Evolutionary conservation across 2,113 vertebrate genomes (phyloP), one percentile per base, ranked within the genome.

Genomic region (Crocuta crocuta): DNA sequence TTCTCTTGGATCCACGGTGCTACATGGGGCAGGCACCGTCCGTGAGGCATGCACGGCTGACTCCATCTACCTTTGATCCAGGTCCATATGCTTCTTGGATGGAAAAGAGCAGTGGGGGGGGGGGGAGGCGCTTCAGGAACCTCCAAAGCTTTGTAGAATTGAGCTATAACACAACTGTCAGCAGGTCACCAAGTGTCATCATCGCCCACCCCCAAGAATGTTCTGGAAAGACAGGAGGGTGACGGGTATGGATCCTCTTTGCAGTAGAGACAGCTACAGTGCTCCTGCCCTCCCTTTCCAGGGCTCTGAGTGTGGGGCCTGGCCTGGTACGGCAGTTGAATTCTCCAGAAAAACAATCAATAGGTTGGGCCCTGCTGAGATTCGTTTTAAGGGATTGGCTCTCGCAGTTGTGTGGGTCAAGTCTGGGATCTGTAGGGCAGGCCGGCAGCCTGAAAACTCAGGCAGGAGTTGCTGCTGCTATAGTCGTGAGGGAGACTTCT

Each of bases 281-380:
- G 11, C 10, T 35, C 13, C 10, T 33, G 15, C 10, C 66, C 0
- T 0, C 17, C 19, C 21, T 9, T 28, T 4, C 70, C 43, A 4
- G 55, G 33, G 10, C 39, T 28, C 33, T 16, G 39, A 1, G 35
- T 0, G 39, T 11, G 63, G 28, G 9, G 5, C 73, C 33, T 8
- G 31, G 35, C 13, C 48, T 16, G 31, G 16, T 11, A 4, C 12
- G 19, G 21, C 24, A 0, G 12, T 13, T 0, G 7, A 2, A 19
- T 24, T 68, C 43, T 65, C 10, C 28, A 33, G 61, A 43, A 61
- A 81, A 48, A 35, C 3, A 55, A 68, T 7, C 19, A 28, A 2
- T 16, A 45, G 58, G 33, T 3, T 35, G 8, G 19, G 21, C 17
- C 1, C 19, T 1, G 7, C 15, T 24, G 35, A 61, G 39, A 8